These are phyloP conservation scores for Galerucella nymphaeae DNA, from an alignment of 2,888 invertebrate species.

Conservation along the genomic window DNA sequence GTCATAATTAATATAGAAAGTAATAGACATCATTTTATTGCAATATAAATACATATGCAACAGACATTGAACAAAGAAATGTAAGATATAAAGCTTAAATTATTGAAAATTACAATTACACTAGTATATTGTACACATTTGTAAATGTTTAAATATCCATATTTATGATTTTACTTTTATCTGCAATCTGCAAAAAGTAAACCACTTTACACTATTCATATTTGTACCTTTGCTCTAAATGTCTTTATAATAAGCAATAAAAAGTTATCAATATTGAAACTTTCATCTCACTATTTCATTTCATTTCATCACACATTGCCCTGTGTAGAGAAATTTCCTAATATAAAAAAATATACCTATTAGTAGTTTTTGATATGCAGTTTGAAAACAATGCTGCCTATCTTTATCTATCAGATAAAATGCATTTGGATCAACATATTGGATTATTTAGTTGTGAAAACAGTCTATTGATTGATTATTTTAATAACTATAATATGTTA, in stretches of 20 bases:
- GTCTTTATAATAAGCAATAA: no score
- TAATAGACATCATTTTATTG: background rate
- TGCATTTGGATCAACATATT: conserved; percentile 36
- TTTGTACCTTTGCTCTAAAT: no score
- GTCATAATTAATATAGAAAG: conserved; percentile 3
- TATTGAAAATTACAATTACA: background rate
- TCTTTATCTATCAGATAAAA: conserved; percentile 41
- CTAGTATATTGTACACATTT: background rate
- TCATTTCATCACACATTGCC: no score
- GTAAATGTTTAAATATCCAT: no score
- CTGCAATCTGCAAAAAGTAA: no score
- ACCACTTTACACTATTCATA: no score
- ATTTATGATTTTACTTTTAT: no score
- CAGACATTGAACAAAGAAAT: background rate
- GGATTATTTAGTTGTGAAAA: conserved; percentile 37
- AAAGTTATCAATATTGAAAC: no score
- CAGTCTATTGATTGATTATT: conserved; percentile 31
- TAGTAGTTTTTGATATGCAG: conserved; percentile 32
- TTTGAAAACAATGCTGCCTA: conserved; percentile 37
- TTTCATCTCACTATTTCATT: no score
- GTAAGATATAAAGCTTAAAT: background rate
- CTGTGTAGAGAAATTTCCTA: background rate
- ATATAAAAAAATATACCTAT: background rate
- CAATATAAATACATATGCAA: no score
- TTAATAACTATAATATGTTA: conserved; percentile 30